phyloP scores from a whole-genome alignment of 2,888 invertebrate genomes.

The Mimumesa dahlbomi region DNA sequence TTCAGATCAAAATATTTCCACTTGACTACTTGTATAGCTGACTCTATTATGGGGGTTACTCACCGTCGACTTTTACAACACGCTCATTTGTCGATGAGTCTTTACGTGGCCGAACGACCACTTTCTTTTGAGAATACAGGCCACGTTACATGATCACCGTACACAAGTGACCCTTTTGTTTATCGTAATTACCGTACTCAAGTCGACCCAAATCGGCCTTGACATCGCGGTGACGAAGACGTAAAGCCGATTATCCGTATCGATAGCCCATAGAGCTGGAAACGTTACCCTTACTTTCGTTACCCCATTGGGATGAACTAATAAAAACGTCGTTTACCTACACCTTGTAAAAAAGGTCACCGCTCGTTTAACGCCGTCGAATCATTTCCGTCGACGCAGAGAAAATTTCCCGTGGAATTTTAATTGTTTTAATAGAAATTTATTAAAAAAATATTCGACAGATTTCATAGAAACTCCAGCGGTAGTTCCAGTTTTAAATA shows the following conservation, averaged over 20 bases:
- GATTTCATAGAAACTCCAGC: no score
- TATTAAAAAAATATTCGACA: no score
- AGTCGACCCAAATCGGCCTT: neutral
- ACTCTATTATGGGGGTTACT: neutral
- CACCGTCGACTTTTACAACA: neutral
- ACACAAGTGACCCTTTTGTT: conserved; percentile 11
- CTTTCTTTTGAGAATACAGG: neutral
- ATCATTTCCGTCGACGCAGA: no score
- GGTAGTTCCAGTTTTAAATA: no score
- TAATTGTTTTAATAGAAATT: no score
- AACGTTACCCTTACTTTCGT: no score
- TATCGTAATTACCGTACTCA: neutral
- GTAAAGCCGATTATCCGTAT: conserved; percentile 19
- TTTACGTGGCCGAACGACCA: conserved; percentile 4
- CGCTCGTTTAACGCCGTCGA: no score
- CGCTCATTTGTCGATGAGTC: neutral
- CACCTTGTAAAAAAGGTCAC: no score
- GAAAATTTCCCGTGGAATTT: neutral
- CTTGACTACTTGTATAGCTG: no score
- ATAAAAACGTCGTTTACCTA: no score
- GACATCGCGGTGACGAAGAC: neutral
- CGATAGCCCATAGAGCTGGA: conserved; percentile 1
- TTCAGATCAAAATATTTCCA: no score
- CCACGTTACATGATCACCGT: neutral
- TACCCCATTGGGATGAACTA: no score